These are phyloP conservation scores for Tauraco erythrolophus DNA, from an alignment of 2,113 vertebrate genomes.

Conservation along the genomic window DNA sequence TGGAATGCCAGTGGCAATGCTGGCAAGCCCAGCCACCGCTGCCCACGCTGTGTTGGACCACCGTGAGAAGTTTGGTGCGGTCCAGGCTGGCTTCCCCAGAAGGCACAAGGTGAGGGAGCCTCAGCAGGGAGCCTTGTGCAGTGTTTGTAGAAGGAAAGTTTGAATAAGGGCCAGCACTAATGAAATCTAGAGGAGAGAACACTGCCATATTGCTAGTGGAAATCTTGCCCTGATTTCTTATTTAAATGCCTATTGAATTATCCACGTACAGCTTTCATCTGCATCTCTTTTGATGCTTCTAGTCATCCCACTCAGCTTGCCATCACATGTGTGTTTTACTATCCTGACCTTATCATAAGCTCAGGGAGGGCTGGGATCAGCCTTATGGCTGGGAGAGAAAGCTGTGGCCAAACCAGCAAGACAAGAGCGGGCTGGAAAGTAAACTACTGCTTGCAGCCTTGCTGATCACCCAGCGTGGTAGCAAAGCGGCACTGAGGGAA, in stretches of 20 bases:
- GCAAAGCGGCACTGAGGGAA: background rate
- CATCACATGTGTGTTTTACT: background rate
- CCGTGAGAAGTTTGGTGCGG: fast-evolving
- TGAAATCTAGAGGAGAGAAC: background rate
- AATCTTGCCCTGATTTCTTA: background rate
- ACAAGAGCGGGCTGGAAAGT: background rate
- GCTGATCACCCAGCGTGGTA: background rate
- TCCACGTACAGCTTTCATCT: background rate
- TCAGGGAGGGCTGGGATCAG: background rate
- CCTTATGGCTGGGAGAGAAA: background rate
- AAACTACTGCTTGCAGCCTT: background rate
- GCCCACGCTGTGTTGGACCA: fast-evolving
- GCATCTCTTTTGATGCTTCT: background rate
- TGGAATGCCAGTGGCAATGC: background rate
- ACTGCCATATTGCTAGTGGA: background rate
- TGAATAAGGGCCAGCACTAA: background rate
- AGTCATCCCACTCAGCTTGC: background rate
- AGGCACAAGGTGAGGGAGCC: background rate
- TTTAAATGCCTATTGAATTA: background rate
- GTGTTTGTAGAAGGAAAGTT: background rate
- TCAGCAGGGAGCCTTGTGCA: background rate
- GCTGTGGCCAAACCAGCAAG: background rate
- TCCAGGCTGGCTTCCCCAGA: background rate
- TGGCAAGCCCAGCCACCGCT: background rate
- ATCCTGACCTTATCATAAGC: background rate